Conservation (phyloP, 1,140 invertebrate genomes). For the Brachionus paranguensis region DNA sequence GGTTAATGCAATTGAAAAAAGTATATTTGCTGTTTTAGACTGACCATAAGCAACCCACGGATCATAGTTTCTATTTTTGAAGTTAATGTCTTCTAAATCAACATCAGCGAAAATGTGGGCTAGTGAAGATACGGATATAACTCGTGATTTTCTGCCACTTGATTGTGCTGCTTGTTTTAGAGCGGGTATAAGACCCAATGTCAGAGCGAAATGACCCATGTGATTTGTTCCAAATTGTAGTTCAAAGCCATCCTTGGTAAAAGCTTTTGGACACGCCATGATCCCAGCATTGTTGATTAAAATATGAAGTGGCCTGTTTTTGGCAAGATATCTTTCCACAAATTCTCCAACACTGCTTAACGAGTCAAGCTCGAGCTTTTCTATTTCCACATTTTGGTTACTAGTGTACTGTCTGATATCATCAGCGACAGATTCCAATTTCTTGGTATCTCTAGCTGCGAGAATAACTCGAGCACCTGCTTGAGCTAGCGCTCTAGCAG, state of each 20-base stretch:
- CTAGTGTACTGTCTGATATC: not conserved
- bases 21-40: constrained; percentile 42
- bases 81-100: constrained; percentile 40
- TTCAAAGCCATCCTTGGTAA: constrained; percentile 45
- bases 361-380: not conserved
- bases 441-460: not conserved
- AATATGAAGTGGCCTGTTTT: not conserved
- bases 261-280: constrained; percentile 25
- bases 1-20: constrained; percentile 8
- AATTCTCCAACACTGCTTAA: not conserved
- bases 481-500: not conserved
- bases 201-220: constrained; percentile 47
- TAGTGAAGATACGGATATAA: constrained; percentile 10
- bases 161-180: not conserved
- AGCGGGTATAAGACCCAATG: not conserved
- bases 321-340: not conserved
- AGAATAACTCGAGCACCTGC: not conserved
- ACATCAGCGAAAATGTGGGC: constrained; percentile 9
- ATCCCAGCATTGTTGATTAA: constrained; percentile 23
- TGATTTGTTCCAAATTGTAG: constrained; percentile 48
- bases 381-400: constrained; percentile 2
- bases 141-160: not conserved
- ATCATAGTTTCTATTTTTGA: constrained; percentile 35
- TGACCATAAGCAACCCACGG: constrained; percentile 43
- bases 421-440: not conserved